Base-by-base conservation (phyloP, 2,113 vertebrate genomes). In the Alligator sinensis region DNA sequence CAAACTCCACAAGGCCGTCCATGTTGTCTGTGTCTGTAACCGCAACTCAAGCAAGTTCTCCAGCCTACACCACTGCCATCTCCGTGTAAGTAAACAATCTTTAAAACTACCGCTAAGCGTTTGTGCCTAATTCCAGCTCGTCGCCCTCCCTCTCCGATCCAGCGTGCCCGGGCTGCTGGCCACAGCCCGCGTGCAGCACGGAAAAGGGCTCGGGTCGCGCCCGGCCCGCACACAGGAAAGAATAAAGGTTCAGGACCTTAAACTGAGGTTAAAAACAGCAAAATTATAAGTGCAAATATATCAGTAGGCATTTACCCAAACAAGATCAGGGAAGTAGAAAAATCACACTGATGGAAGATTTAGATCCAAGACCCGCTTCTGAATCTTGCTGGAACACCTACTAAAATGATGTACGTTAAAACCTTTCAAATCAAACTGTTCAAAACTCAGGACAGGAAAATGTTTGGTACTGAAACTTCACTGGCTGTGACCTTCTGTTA, bases 401-500 rank as follows among this genome's bases (percentile, higher is more conserved):
- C 89, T 91, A 84, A 96, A 94, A 96, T 84, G 93, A 95, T 90
- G 60, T 78, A 38, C 47, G 88, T 92, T 92, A 90, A 96, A 96
- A 22, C 55, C 89, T 82, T 96, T 94, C 66, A 95, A 96, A 82
- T 66, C 83, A 95, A 96, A 89, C 66, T 55, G 38, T 80, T 96
- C 70, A 89, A 94, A 96, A 68, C 15, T 47, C 81, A 75, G 92
- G 79, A 66, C 58, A 68, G 77, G 18, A 88, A 82, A 92, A 47
- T 30, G n/a, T 92, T 96, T 92, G 89, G 82, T 94, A 77, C 89
- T 82, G 64, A 93, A 95, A 83, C 82, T 79, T 97, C 62, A 6
- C 62, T 92, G 91, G 28, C 91, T 94, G 64, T 96, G 93, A 97
- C 97, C 91, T 98, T 97, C 63, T 74, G n/a, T 59, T 89, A 86